A percentile compares a stretch with the other conserved stretches of the same genome.
phyloP scores from a whole-genome alignment of 2,797 vertebrate species.

The Lithobates pipiens region DNA sequence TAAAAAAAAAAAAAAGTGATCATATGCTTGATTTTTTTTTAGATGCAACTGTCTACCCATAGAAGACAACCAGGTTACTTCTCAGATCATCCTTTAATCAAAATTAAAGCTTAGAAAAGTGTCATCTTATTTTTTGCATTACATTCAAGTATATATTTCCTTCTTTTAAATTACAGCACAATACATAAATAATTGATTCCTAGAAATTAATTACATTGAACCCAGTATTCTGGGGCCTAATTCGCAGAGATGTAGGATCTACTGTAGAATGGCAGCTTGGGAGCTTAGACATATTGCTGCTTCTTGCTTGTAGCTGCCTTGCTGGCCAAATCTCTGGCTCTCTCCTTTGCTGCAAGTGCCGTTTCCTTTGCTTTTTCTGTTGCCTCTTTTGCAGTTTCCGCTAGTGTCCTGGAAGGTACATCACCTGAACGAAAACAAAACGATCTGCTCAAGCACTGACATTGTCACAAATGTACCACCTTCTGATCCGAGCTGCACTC shows the following conservation, averaged over 20 bases:
- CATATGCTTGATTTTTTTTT: too few species aligned
- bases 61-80: not conserved
- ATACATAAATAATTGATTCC: slow-evolving; percentile 63
- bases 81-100: slow-evolving; percentile 72
- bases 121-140: slow-evolving; percentile 16
- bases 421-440: slow-evolving; percentile 80
- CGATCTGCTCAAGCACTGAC: not conserved
- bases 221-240: slow-evolving; percentile 29
- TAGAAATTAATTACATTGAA: slow-evolving; percentile 58
- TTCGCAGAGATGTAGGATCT: not conserved
- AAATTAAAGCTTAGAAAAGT: slow-evolving; percentile 69
- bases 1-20: too few species aligned
- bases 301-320: slow-evolving; percentile 90
- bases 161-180: slow-evolving; percentile 65
- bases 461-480: not conserved
- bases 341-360: slow-evolving; percentile 92
- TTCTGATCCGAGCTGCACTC: not conserved
- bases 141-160: slow-evolving; percentile 38
- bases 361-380: slow-evolving; percentile 93
- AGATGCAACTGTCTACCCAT: not conserved
- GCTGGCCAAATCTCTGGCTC: slow-evolving; percentile 93
- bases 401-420: slow-evolving; percentile 87
- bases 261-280: not conserved
- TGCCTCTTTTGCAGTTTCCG: slow-evolving; percentile 87
- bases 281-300: slow-evolving; percentile 85